Evolutionary conservation across 2,113 vertebrate genomes (phyloP).

Genomic region (Heterotis niloticus): DNA sequence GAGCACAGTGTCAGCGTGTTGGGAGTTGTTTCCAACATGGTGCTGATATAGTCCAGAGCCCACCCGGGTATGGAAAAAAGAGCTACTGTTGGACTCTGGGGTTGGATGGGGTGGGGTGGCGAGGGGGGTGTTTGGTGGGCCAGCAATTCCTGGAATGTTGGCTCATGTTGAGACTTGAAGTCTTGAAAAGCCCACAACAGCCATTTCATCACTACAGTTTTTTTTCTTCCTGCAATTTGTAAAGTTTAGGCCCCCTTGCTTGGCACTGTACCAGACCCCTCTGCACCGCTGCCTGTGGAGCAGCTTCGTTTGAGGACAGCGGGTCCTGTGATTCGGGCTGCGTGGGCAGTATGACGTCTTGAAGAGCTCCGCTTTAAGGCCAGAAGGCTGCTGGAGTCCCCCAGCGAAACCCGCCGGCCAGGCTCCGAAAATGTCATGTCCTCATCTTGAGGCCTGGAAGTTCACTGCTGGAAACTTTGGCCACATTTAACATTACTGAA

Average conservation of each 20-base stretch:
- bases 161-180: constrained; percentile 66
- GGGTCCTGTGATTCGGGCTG: constrained; percentile 17
- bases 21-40: neutral
- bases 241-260: constrained; percentile 44
- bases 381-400: neutral
- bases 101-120: constrained; percentile 8
- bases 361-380: neutral
- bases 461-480: no score
- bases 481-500: no score
- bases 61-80: constrained; percentile 8
- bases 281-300: constrained; percentile 11
- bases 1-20: neutral
- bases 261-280: constrained; percentile 45
- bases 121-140: constrained; percentile 48
- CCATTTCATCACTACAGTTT: constrained; percentile 34
- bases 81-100: neutral
- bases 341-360: constrained; percentile 12
- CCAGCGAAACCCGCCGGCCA: no score
- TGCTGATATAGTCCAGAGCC: neutral
- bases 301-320: constrained; percentile 21
- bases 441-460: no score
- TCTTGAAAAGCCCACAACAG: constrained; percentile 51
- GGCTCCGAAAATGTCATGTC: no score
- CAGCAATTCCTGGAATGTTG: constrained; percentile 66
- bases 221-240: constrained; percentile 45